phyloP scores from a whole-genome alignment of 2,113 vertebrate genomes.

The Lontra canadensis region DNA sequence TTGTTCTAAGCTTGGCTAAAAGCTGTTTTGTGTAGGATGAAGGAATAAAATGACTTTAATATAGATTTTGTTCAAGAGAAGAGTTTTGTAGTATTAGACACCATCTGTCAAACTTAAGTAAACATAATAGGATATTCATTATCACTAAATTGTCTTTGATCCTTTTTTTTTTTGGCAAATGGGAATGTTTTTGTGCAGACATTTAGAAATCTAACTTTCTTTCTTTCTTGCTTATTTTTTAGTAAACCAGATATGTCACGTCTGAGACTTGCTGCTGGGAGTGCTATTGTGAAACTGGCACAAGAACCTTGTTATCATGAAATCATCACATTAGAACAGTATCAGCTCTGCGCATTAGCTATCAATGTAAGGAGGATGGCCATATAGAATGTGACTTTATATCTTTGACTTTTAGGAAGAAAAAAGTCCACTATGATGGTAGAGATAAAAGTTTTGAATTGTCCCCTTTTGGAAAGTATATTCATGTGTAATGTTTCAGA shows the following conservation, averaged over 20 bases:
- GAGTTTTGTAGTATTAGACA: background rate
- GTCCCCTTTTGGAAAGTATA: background rate
- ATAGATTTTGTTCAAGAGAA: background rate
- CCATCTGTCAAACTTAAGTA: background rate
- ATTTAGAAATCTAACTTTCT: constrained; percentile 29
- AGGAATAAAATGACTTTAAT: background rate
- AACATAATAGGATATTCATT: background rate
- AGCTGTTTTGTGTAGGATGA: background rate
- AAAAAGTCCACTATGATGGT: background rate
- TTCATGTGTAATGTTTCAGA: constrained; percentile 25
- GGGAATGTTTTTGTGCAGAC: background rate
- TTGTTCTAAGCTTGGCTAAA: background rate
- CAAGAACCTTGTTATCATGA: constrained; percentile 99
- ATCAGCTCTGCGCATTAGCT: constrained; percentile 96
- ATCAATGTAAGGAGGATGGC: constrained; percentile 92
- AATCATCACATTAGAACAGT: constrained; percentile 98
- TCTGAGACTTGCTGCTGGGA: constrained; percentile 94
- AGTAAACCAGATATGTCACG: constrained; percentile 99
- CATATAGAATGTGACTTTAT: background rate
- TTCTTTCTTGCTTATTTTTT: constrained; percentile 77
- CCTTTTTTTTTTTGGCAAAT: background rate
- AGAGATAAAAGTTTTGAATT: constrained; percentile 27
- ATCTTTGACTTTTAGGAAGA: constrained; percentile 6
- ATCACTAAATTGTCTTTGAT: background rate
- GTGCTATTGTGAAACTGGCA: constrained; percentile 95